phyloP scores from a whole-genome alignment of 2,797 vertebrate genomes.

The Pantherophis alleghaniensis region DNA sequence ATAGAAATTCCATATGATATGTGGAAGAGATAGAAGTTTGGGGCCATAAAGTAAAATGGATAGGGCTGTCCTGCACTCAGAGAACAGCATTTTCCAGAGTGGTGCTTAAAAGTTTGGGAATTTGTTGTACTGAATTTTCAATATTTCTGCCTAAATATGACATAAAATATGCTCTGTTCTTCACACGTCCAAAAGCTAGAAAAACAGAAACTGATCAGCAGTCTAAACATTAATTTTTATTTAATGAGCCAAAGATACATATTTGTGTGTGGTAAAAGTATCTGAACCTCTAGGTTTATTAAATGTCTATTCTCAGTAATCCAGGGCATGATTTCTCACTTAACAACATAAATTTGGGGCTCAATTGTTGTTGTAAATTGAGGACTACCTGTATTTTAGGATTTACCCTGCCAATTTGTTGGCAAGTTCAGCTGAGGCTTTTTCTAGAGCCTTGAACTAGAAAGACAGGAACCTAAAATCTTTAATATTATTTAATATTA shows the following conservation, averaged over 20 bases:
- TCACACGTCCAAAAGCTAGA: neutral
- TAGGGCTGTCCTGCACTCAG: neutral
- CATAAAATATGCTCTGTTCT: neutral
- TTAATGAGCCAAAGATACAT: neutral
- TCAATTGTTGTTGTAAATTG: neutral
- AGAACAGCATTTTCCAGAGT: neutral
- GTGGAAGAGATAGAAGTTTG: neutral
- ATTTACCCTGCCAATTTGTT: neutral
- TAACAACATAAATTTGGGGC: neutral
- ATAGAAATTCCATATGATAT: neutral
- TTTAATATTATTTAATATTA: neutral
- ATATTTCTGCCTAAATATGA: neutral
- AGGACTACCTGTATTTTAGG: neutral
- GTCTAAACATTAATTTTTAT: neutral
- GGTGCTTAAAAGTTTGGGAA: neutral
- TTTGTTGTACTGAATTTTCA: neutral
- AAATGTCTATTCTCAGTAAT: neutral
- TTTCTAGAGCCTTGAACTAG: neutral
- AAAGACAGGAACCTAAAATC: fast-evolving
- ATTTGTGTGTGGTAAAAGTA: neutral
- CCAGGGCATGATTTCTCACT: neutral
- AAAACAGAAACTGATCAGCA: neutral
- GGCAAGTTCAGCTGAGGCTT: neutral
- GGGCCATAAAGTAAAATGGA: neutral
- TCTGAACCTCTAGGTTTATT: neutral